Evolutionary conservation across 2,113 vertebrate genomes (phyloP), one percentile per base, ranked within the genome.

Genomic region (Hucho hucho): DNA sequence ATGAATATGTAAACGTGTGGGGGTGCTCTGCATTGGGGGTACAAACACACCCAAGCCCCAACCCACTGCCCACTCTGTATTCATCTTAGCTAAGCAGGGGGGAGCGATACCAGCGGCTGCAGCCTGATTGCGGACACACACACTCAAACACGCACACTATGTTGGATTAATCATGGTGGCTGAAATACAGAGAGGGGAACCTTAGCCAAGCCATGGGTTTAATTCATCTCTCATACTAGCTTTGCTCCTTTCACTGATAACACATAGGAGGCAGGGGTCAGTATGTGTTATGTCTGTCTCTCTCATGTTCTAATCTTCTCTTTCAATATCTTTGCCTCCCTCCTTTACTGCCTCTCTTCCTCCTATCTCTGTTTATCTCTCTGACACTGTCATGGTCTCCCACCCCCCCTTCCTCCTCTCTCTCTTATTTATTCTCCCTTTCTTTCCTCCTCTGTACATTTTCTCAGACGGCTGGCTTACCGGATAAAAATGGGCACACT

Each of bases 401-500:
- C n/a, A n/a, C n/a, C n/a, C 13, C n/a, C 6, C 26, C 11, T 16
- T 11, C 4, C 13, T 20, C 28, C 14, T 20, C 14, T 65, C 56
- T 5, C n/a, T 61, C 4, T 65, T 26, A 46, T 32, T 53, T 18
- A 14, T 24, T 20, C 20, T 26, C 3, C 25, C 12, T 47, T 25
- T 22, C 49, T 68, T 46, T 43, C 13, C 47, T 79, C 81, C 16
- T 6, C 63, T 70, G 6, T 79, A 12, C 74, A 32, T 79, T 24
- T 73, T 80, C 29, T 79, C 85, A 98, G 97, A 84, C 94, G 97
- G 4, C 77, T 98, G 84, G 95, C 84, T 74, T 96, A 97, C 93
- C 92, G 97, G 90, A 96, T 94, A 88, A 92, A 95, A 85, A 87
- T 93, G 28, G 95, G 95, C 64, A 94, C 92, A 0, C 87, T 97